A percentile compares a stretch with the other conserved stretches of the same genome.
These are phyloP conservation scores for Cataglyphis altisquamis DNA, from an alignment of 2,888 invertebrate genomes.

Conservation along the genomic window DNA sequence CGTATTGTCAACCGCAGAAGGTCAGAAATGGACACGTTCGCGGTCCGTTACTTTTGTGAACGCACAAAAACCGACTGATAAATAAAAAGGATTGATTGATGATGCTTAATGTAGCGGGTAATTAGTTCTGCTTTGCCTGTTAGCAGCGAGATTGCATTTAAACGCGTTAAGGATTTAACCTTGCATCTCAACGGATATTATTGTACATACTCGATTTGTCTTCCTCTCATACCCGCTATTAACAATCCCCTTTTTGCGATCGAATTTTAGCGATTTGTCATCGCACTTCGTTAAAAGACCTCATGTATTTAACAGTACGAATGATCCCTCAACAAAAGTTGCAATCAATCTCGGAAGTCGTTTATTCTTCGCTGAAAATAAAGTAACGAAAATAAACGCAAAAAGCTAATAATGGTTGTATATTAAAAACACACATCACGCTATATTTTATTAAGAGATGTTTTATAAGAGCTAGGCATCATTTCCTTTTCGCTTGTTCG, in stretches of 20 bases:
- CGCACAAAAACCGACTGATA: constrained; percentile 55
- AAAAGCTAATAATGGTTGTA: background rate
- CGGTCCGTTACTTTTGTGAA: constrained; percentile 51
- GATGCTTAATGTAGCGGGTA: constrained; percentile 58
- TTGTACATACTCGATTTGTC: constrained; percentile 36
- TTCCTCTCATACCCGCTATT: constrained; percentile 38
- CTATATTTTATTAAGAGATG: background rate
- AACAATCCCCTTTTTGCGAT: constrained; percentile 42
- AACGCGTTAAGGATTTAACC: constrained; percentile 46
- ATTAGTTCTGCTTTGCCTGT: constrained; percentile 70
- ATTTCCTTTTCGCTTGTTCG: background rate
- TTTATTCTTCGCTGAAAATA: background rate
- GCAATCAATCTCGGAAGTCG: background rate
- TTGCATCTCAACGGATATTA: constrained; percentile 38
- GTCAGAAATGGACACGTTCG: constrained; percentile 47
- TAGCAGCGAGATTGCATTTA: constrained; percentile 50
- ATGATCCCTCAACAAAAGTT: constrained; percentile 10
- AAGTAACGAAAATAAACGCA: background rate
- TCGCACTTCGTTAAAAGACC: constrained; percentile 11
- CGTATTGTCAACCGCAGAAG: constrained; percentile 64
- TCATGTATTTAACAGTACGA: background rate
- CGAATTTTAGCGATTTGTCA: constrained; percentile 50
- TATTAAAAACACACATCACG: background rate
- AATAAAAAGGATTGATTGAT: constrained; percentile 66
- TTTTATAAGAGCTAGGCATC: background rate